These are phyloP conservation scores for Dicroscelio sp. DNA, from an alignment of 2,888 invertebrate genomes.

Conservation along the genomic window DNA sequence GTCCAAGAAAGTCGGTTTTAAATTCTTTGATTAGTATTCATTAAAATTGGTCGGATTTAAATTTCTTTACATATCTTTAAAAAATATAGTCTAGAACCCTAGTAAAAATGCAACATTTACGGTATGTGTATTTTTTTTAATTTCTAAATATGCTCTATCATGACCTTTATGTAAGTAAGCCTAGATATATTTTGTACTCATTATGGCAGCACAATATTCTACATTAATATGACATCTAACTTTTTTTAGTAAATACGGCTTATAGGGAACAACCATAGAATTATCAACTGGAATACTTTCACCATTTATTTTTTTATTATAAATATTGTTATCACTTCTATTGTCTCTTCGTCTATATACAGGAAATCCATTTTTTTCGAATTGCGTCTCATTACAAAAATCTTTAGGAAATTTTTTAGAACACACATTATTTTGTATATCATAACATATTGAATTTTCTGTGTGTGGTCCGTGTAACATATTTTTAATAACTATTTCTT, in stretches of 20 bases:
- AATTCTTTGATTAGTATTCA: too few species aligned
- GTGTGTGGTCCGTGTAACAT: conserved; percentile 30
- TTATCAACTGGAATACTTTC: not conserved
- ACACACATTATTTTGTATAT: conserved; percentile 3
- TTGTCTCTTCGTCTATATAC: conserved; percentile 11
- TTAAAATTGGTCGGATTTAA: too few species aligned
- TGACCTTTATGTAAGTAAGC: not conserved
- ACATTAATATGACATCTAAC: conserved; percentile 74
- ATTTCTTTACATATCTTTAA: too few species aligned
- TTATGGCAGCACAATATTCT: conserved; percentile 75
- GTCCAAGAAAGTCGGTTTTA: too few species aligned
- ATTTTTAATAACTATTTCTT: conserved; percentile 31
- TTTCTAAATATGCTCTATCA: conserved; percentile 4
- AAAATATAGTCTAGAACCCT: too few species aligned
- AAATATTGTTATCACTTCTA: not conserved
- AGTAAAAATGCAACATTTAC: too few species aligned
- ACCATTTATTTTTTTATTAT: conserved; percentile 31
- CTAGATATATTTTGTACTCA: not conserved
- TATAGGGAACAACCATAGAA: conserved; percentile 41
- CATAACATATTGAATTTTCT: not conserved
- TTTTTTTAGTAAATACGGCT: conserved; percentile 55
- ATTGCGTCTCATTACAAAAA: conserved; percentile 15
- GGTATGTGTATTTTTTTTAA: conserved; percentile 26
- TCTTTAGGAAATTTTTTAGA: conserved; percentile 31
- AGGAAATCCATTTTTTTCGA: conserved; percentile 37